Percentiles rank a stretch among this genome's conserved stretches.
Conservation (phyloP, 2,888 invertebrate genomes). For the Theretra japonica region DNA sequence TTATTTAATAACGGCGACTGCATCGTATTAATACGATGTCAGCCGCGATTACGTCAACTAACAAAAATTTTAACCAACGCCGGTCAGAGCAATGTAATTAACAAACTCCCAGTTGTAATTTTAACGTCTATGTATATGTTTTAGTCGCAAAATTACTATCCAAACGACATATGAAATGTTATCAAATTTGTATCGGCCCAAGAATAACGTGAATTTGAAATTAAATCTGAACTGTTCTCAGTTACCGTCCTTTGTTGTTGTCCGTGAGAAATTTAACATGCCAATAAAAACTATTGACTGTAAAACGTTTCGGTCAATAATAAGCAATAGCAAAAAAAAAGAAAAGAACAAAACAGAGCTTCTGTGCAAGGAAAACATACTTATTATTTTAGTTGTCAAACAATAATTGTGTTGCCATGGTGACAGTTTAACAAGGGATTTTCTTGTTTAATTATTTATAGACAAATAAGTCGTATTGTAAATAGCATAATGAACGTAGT, state of each 20-base stretch:
- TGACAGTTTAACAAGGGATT: constrained; percentile 35
- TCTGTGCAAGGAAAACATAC: constrained; percentile 3
- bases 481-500: too few relatives aligned
- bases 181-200: constrained; percentile 32
- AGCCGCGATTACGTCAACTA: constrained; percentile 78
- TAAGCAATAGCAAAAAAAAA: constrained; percentile 13
- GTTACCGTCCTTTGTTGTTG: background rate
- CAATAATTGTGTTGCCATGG: constrained; percentile 56
- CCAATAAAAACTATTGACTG: background rate
- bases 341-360: background rate
- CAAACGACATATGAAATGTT: background rate
- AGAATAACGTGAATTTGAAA: constrained; percentile 39
- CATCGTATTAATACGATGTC: constrained; percentile 66
- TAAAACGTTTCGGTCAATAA: background rate
- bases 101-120: background rate
- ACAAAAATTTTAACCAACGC: constrained; percentile 50
- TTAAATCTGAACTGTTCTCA: background rate
- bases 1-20: constrained; percentile 57
- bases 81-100: constrained; percentile 6
- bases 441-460: background rate
- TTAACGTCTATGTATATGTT: background rate
- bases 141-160: background rate
- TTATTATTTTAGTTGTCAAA: background rate
- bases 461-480: background rate
- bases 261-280: too few relatives aligned